Base-by-base conservation (phyloP, 2,888 invertebrate species). In the Eilema depressum region DNA sequence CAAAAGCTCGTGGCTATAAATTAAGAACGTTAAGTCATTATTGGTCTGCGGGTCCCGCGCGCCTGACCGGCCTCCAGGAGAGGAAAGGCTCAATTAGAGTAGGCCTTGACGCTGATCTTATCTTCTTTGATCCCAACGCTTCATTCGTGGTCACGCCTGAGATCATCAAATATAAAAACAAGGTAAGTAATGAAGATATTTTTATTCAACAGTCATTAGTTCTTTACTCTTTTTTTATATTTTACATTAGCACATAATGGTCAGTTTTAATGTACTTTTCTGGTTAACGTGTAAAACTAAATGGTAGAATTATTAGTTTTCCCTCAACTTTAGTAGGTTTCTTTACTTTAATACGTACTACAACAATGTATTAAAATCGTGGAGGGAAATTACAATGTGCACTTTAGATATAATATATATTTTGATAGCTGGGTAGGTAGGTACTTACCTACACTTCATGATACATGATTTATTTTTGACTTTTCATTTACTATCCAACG, bases 31-130 rank as follows among this genome's bases (percentile, higher is more conserved):
- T 97, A 56, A 94, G 94, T 62, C 95, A 95, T 26, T 93, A 96
- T 68, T 91, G 96, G 88, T 96, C 96, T 26, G 87, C 91, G 25
- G 95, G 95, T 20, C 96, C 97, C 1, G 96, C 97, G 0, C 89
- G 92, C 71, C 88, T 97, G 2, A 96, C 96, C 69, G 96, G 96
- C 12, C 85, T 97, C 63, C 92, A 96, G 59, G 85, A 91, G 37
- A 87, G 89, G 8, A 97, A 97, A 84, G 97, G 97, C 0, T 89
- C 94, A 66, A 91, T 97, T 33, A 85, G 91, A 60, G 92, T 92
- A 17, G 97, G 96, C n/a, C 96, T 95, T 76, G 97, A 97, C 83
- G 97, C 97, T 0, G 97, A 97, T 87, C 96, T 97, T 69, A 96
- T 97, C 74, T 93, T 97, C 76, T 97, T 97, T 95, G 95, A 97